Conservation (phyloP, 2,113 vertebrate species). For the Emydura subglobosa region DNA sequence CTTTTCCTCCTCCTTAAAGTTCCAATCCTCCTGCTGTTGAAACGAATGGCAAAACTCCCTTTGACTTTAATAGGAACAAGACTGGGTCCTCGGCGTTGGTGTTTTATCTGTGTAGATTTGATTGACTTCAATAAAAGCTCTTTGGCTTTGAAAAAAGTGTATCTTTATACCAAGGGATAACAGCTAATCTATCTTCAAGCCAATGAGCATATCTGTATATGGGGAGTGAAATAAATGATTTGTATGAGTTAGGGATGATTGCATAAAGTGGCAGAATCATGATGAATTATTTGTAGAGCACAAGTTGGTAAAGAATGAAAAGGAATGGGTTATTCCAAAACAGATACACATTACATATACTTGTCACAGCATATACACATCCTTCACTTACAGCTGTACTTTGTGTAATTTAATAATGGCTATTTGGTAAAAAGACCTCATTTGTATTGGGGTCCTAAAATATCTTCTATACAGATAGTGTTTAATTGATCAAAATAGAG, state of each 20-base stretch:
- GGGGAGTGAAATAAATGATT: background rate
- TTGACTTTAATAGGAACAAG: background rate
- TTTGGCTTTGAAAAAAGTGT: background rate
- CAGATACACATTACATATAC: background rate
- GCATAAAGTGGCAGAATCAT: background rate
- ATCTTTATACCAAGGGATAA: background rate
- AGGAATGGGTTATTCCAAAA: background rate
- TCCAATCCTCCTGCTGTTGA: background rate
- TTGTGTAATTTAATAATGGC: background rate
- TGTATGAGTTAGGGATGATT: background rate
- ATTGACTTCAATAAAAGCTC: background rate
- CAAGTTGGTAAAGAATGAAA: background rate
- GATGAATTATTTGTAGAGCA: background rate
- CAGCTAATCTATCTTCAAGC: background rate
- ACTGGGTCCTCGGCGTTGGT: background rate
- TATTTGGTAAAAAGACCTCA: background rate
- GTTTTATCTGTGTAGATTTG: background rate
- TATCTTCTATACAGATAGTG: background rate
- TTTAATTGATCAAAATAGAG: background rate
- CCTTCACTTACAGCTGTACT: background rate
- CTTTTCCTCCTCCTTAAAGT: background rate
- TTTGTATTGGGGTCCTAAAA: background rate
- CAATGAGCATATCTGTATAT: background rate
- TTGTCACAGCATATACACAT: background rate
- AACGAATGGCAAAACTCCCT: slow-evolving; percentile 7